Evolutionary conservation across 1,140 invertebrate species (phyloP).

Genomic region (Ganaspis sp.): DNA sequence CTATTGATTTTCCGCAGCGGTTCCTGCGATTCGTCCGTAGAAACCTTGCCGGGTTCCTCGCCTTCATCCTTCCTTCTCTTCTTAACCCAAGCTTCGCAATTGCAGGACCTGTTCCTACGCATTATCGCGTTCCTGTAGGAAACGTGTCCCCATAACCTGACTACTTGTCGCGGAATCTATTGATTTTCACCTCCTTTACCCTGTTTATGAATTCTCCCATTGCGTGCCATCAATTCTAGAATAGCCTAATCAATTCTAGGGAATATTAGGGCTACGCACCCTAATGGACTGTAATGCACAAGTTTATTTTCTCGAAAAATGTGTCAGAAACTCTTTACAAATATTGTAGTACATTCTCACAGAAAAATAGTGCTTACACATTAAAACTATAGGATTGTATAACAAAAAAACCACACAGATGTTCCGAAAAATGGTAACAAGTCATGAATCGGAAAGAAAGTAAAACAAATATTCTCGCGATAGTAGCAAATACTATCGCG

Average conservation of each 20-base stretch:
- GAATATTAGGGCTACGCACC: neutral
- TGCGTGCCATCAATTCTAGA: neutral
- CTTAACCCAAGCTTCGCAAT: conserved; percentile 49
- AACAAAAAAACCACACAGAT: too few relatives aligned
- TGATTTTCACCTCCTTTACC: neutral
- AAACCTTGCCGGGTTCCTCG: conserved; percentile 59
- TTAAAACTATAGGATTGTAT: too few relatives aligned
- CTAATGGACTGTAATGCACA: too few relatives aligned
- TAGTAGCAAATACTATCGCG: too few relatives aligned
- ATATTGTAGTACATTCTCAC: too few relatives aligned
- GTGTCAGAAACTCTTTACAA: too few relatives aligned
- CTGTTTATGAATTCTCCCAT: neutral
- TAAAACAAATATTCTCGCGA: too few relatives aligned
- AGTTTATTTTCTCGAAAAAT: too few relatives aligned
- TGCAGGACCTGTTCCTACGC: conserved; percentile 53
- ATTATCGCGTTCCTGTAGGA: conserved; percentile 45
- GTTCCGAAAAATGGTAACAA: too few relatives aligned
- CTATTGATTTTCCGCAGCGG: conserved; percentile 71
- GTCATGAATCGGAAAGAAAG: too few relatives aligned
- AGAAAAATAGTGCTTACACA: too few relatives aligned
- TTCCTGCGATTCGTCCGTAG: conserved; percentile 61
- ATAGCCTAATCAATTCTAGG: neutral
- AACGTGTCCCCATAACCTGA: conserved; percentile 1
- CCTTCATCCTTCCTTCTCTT: conserved; percentile 40
- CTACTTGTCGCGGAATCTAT: conserved; percentile 20